A percentile compares a stretch with the other conserved stretches of the same genome.
These are phyloP conservation scores for Dynastes hyllus DNA, from an alignment of 2,888 invertebrate genomes.

Conservation along the genomic window DNA sequence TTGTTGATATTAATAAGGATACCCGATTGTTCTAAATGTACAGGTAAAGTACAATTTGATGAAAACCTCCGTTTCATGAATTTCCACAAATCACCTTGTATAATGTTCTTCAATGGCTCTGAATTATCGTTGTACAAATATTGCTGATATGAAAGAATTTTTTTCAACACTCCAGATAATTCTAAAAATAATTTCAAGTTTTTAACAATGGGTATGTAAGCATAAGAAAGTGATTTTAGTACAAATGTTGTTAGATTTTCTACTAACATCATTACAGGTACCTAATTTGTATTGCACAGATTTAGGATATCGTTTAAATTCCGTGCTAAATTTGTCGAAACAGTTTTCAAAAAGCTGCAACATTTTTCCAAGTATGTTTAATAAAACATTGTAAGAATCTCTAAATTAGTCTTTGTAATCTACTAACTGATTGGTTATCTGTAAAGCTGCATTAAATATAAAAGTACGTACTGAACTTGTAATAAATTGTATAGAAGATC, in stretches of 20 bases:
- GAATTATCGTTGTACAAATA: conserved; percentile 10
- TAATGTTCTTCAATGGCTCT: conserved; percentile 27
- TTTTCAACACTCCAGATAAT: conserved; percentile 26
- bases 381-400: no score
- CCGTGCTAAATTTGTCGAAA: no score
- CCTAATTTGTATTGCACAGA: conserved; percentile 15
- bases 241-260: conserved; percentile 18
- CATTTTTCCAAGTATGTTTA: no score
- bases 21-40: conserved; percentile 19
- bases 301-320: no score
- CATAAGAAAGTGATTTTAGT: conserved; percentile 20
- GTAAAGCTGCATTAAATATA: background rate
- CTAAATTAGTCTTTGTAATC: no score
- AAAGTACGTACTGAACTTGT: background rate
- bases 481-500: conserved; percentile 4
- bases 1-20: conserved; percentile 53
- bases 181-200: conserved; percentile 35
- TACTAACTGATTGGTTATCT: background rate
- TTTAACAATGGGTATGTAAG: conserved; percentile 6
- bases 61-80: no score
- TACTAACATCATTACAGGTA: conserved; percentile 13
- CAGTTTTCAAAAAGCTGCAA: no score
- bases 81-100: conserved; percentile 52
- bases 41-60: no score
- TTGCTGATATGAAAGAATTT: conserved; percentile 18